phyloP scores from a whole-genome alignment of 2,113 vertebrate genomes.

The Cheilinus undulatus region DNA sequence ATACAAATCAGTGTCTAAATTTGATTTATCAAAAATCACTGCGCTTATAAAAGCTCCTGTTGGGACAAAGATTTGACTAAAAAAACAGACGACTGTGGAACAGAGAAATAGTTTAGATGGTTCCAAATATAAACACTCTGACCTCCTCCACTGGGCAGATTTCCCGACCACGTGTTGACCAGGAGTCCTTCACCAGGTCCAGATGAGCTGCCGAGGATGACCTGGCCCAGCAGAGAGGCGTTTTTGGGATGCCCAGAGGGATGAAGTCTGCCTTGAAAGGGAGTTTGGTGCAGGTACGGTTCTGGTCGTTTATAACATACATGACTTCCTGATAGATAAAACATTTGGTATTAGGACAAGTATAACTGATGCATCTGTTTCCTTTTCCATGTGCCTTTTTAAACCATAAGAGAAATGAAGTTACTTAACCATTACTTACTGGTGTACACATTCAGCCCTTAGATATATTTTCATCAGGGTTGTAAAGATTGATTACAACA shows the following conservation, averaged over 20 bases:
- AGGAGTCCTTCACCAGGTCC: constrained; percentile 76
- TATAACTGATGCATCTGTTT: no score
- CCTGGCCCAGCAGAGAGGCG: constrained; percentile 64
- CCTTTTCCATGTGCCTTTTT: no score
- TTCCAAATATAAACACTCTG: background rate
- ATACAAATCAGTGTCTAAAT: no score
- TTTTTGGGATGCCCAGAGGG: constrained; percentile 68
- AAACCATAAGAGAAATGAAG: no score
- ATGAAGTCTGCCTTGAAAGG: constrained; percentile 68
- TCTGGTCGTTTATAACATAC: constrained; percentile 65
- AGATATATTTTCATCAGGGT: no score
- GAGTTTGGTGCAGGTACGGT: constrained; percentile 63
- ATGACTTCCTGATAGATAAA: constrained; percentile 57
- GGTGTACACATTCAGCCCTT: no score
- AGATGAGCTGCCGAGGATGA: constrained; percentile 73
- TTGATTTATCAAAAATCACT: no score
- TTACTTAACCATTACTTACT: no score
- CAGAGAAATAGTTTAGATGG: background rate
- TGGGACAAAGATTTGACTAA: background rate
- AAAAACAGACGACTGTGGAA: background rate
- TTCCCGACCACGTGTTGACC: constrained; percentile 79
- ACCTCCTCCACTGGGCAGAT: constrained; percentile 33
- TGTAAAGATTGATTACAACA: no score
- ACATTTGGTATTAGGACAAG: background rate
- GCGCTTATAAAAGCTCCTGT: constrained; percentile 53